Conservation (phyloP, 2,113 vertebrate genomes). For the Chascanopsetta lugubris region DNA sequence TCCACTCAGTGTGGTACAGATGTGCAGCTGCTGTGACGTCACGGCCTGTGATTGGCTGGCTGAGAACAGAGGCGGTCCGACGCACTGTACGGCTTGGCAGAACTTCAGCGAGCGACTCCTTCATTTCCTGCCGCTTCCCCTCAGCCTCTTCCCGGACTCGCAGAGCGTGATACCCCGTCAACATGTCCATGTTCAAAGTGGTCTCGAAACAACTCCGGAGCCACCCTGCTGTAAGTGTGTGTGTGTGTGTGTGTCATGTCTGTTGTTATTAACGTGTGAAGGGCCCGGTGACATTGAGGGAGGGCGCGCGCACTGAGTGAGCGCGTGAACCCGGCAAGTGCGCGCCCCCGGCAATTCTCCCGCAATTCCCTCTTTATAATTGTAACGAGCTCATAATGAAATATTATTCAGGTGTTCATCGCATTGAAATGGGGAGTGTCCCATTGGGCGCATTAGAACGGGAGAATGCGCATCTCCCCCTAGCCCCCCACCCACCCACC, state of each 20-base stretch:
- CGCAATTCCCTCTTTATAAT: not conserved
- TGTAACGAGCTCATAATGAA: too few relatives aligned
- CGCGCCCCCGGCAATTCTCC: not conserved
- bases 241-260: too few relatives aligned
- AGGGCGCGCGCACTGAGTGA: slow-evolving; percentile 21
- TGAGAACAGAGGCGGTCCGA: not conserved
- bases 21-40: slow-evolving; percentile 39
- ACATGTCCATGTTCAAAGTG: slow-evolving; percentile 51
- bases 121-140: not conserved
- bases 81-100: not conserved
- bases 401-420: too few relatives aligned
- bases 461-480: too few relatives aligned
- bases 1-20: not conserved
- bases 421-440: too few relatives aligned
- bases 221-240: slow-evolving; percentile 80
- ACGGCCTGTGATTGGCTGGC: slow-evolving; percentile 57
- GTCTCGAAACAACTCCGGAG: slow-evolving; percentile 75
- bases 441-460: not conserved
- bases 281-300: slow-evolving; percentile 61
- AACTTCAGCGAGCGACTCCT: slow-evolving; percentile 4
- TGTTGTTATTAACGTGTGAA: not conserved
- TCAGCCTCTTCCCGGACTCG: not conserved
- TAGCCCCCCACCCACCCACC: too few relatives aligned
- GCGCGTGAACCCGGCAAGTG: not conserved
- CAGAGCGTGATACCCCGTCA: not conserved